Evolutionary conservation across 64 coral and sea anemone genomes (phyloP).

Genomic region (Stichodactyla mertensii): DNA sequence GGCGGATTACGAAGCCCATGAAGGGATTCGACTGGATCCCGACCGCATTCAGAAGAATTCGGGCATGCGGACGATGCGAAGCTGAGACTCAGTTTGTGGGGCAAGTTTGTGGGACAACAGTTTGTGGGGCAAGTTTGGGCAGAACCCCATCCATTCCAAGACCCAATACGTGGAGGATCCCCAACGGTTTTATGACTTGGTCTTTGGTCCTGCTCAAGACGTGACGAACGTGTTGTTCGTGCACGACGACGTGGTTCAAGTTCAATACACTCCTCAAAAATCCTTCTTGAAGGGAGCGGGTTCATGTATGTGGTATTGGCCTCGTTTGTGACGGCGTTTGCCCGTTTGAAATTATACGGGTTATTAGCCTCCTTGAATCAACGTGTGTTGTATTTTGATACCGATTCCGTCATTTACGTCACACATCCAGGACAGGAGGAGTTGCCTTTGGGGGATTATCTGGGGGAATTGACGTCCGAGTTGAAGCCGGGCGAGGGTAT

Average conservation of each 20-base stretch:
- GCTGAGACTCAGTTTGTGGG: background rate
- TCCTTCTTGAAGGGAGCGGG: background rate
- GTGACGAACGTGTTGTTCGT: background rate
- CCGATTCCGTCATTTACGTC: slow-evolving; percentile 16
- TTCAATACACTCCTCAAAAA: background rate
- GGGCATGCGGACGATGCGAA: background rate
- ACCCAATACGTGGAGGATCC: background rate
- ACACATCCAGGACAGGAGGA: background rate
- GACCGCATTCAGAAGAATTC: background rate
- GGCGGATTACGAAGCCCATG: background rate
- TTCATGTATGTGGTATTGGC: background rate
- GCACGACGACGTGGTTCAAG: background rate
- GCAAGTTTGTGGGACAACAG: background rate
- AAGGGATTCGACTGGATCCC: background rate
- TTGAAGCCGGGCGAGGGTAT: background rate
- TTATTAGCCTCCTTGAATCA: background rate
- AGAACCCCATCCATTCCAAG: background rate
- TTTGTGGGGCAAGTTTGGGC: background rate
- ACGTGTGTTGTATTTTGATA: slow-evolving; percentile 17
- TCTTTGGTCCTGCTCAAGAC: background rate
- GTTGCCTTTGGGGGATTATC: background rate
- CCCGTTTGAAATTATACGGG: background rate
- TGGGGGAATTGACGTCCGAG: slow-evolving; percentile 21
- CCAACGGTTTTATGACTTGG: background rate
- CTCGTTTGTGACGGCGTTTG: background rate